Base-by-base conservation (phyloP, 2,888 invertebrate species). In the Lasius platythorax region DNA sequence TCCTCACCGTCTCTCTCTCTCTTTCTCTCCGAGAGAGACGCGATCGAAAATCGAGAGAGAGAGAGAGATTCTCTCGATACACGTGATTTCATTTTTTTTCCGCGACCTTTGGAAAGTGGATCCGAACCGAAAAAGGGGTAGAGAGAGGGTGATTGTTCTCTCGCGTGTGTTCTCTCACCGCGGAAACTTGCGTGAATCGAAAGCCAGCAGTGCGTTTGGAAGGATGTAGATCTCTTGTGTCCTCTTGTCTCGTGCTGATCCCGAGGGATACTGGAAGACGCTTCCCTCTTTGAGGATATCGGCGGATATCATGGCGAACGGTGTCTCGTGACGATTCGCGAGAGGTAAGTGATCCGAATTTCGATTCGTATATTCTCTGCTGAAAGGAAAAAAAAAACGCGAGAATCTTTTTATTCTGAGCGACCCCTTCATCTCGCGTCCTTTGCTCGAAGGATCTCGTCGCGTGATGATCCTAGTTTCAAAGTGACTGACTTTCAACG, bases 131-230 rank as follows among this genome's bases (percentile, higher is more conserved):
- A 30, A 30, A 28, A 18, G 40, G 37, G 5, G 37, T 4, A 37
- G 37, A 33, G 23, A 46, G 28, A 15, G 63, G 40, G 61, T 58
- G 83, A 9, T 61, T 58, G 72, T 79, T 68, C 23, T 15, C 5
- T 64, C 83, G 83, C 83, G 83, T 83, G 83, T 83, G 83, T n/a
- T 43, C 37, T 75, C 23, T 23, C 23, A 23, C 64, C 30, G 23
- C 28, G 43, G 18, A 37, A 64, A 81, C 61, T 63, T 53, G 79
- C 64, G 83, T 63, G 61, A 23, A 40, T 82, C 78, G 50, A 67
- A 68, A 79, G 70, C 66, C 68, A 40, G 61, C 50, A 67, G 78
- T 83, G 67, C 79, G 63, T 79, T 50, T 18, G n/a, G 58, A 61
- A 75, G 75, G 23, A 82, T 82, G 63, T 75, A 82, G 81, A 75